Evolutionary conservation across 2,797 vertebrate genomes (phyloP), one percentile per base, ranked within the genome.

Genomic region (Megalops cyprinoides): DNA sequence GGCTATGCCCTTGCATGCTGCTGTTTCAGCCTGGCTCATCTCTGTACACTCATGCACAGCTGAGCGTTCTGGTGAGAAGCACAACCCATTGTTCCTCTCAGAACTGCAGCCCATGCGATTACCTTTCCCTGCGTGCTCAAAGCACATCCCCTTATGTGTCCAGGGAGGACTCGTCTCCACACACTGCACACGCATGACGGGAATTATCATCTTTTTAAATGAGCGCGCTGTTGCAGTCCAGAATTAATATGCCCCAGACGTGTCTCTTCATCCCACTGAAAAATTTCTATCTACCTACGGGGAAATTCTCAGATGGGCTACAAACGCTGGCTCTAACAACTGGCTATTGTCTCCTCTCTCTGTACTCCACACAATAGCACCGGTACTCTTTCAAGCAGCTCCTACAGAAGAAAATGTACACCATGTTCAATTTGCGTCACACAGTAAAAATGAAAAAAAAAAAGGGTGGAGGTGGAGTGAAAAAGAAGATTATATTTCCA

Each of bases 231-330:
- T 37, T 69, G 15, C 2, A 25, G 34, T 4, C 4, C 15, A 3
- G 23, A 46, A 48, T 74, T 74, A 46, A 74, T 31, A 25, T 46
- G 71, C 71, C 46, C 23, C 42, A 1, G 48, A 74, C 28, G 23
- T 1, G 44, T 48, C 42, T 48, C 46, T 49, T 39, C 46, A 14
- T 39, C 71, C 71, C 71, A 74, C 71, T n/a, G 42, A 25, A 49
- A n/a, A n/a, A 74, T 74, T 46, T 31, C 44, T 49, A 48, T 74
- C 71, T 46, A 49, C 71, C 71, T 74, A 74, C 71, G 18, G 71
- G 3, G 42, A 37, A n/a, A 74, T 74, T 74, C 71, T 74, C n/a
- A 46, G 15, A 46, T 18, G 1, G 46, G 71, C 71, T 31, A n/a
- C n/a, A n/a, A 46, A 31, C 6, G 44, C 39, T 12, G n/a, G 42